Conservation (phyloP, 1,140 invertebrate genomes). For the Harpegnathos saltator region DNA sequence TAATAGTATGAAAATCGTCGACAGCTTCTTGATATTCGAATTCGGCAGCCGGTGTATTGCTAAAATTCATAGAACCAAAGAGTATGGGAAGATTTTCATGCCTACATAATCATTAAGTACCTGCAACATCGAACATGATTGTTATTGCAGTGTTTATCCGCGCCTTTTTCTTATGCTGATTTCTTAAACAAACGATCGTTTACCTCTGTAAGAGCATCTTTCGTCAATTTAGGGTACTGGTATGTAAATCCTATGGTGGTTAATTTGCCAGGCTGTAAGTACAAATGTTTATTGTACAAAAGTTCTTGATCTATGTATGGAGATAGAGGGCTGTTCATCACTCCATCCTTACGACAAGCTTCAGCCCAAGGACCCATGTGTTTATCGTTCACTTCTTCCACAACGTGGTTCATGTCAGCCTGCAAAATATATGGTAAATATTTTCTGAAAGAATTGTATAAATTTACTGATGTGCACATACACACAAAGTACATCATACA, state of each 20-base stretch:
- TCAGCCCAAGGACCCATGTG: constrained; percentile 96
- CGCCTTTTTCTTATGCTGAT: neutral
- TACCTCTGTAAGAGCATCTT: constrained; percentile 88
- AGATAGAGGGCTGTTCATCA: constrained; percentile 94
- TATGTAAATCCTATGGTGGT: constrained; percentile 87
- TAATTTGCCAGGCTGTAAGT: constrained; percentile 91
- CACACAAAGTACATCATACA: neutral
- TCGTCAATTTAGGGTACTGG: constrained; percentile 87
- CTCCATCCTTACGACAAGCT: constrained; percentile 90
- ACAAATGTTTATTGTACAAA: constrained; percentile 92
- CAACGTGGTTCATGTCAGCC: constrained; percentile 91
- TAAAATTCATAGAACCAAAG: constrained; percentile 85
- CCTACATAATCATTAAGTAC: constrained; percentile 89
- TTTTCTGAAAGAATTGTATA: constrained; percentile 37
- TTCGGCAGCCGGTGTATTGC: constrained; percentile 34
- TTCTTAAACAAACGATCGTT: constrained; percentile 3
- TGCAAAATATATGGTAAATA: constrained; percentile 77
- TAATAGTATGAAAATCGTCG: constrained; percentile 51
- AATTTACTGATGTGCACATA: constrained; percentile 8
- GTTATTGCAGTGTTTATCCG: neutral
- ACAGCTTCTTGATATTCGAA: constrained; percentile 57
- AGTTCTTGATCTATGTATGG: constrained; percentile 94
- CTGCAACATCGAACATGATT: constrained; percentile 82
- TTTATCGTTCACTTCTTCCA: constrained; percentile 96
- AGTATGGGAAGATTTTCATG: constrained; percentile 91